phyloP scores from a whole-genome alignment of 2,113 vertebrate genomes.

The Phrynosoma platyrhinos region DNA sequence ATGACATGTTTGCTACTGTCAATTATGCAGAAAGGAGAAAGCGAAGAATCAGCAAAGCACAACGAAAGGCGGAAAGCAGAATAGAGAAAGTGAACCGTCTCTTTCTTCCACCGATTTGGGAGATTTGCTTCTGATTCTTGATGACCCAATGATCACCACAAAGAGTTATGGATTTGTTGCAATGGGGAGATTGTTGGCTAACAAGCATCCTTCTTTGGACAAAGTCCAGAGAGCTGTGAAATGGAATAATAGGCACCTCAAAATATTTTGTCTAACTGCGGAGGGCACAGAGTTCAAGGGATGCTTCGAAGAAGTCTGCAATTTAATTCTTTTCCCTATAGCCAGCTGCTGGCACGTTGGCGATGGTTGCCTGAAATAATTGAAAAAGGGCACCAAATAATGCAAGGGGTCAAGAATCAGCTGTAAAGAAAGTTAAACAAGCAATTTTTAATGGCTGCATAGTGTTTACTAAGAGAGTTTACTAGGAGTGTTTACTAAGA shows the following conservation, averaged over 20 bases:
- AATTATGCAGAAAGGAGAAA: neutral
- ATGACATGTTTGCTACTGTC: constrained; percentile 23
- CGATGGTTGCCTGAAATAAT: constrained; percentile 4
- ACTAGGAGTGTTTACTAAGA: too few species aligned
- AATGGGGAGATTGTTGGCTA: neutral
- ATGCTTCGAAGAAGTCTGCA: neutral
- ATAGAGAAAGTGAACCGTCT: neutral
- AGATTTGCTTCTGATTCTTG: neutral
- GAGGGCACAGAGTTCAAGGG: neutral
- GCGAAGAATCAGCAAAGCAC: neutral
- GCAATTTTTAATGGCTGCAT: neutral
- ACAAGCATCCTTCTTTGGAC: neutral
- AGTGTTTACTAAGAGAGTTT: neutral
- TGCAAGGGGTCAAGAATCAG: neutral
- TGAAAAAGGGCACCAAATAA: neutral
- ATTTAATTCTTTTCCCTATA: constrained; percentile 7
- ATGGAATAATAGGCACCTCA: neutral
- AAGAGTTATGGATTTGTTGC: constrained; percentile 6
- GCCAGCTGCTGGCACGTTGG: neutral
- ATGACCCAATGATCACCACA: neutral
- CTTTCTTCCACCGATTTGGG: neutral
- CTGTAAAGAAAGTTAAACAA: neutral
- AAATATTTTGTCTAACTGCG: neutral
- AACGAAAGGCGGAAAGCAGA: neutral
- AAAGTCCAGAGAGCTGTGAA: neutral